Percentiles rank a stretch among this genome's conserved stretches.
Conservation (phyloP, 2,797 vertebrate species). For the Calcarius lapponicus region DNA sequence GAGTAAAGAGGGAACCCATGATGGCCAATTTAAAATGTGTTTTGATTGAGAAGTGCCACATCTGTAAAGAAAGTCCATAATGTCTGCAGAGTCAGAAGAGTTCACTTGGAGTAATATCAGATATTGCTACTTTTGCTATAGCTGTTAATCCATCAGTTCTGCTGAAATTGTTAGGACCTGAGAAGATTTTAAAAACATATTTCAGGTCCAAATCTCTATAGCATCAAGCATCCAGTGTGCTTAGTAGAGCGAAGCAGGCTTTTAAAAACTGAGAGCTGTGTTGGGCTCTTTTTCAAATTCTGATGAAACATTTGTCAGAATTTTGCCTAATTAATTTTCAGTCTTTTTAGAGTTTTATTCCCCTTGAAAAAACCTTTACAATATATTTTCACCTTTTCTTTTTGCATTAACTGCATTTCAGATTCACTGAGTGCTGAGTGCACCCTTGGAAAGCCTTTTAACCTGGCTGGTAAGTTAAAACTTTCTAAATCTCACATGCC, state of each 20-base stretch:
- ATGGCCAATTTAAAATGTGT: neutral
- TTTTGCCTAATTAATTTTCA: slow-evolving; percentile 60
- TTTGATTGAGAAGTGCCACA: neutral
- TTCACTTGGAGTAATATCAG: neutral
- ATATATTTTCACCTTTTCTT: slow-evolving; percentile 59
- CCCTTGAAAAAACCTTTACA: slow-evolving; percentile 60
- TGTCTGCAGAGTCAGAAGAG: neutral
- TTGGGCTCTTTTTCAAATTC: neutral
- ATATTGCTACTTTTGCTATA: neutral
- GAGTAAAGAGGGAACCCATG: neutral
- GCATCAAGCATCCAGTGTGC: neutral
- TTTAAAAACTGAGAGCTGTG: neutral
- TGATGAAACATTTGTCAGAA: slow-evolving; percentile 40
- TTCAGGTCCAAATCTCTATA: neutral
- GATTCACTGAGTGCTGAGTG: slow-evolving; percentile 35
- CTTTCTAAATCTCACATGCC: slow-evolving; percentile 71
- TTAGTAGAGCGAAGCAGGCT: neutral
- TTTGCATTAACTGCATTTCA: slow-evolving; percentile 44
- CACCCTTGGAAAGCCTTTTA: slow-evolving; percentile 70
- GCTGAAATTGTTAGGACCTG: neutral
- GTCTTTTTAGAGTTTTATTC: slow-evolving; percentile 39
- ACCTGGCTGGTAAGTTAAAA: slow-evolving; percentile 71
- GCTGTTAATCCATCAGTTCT: neutral
- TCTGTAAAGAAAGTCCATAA: neutral
- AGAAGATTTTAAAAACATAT: neutral